Evolutionary conservation across 2,888 invertebrate genomes (phyloP), one percentile per base, ranked within the genome.

Genomic region (Drosophila rellima): DNA sequence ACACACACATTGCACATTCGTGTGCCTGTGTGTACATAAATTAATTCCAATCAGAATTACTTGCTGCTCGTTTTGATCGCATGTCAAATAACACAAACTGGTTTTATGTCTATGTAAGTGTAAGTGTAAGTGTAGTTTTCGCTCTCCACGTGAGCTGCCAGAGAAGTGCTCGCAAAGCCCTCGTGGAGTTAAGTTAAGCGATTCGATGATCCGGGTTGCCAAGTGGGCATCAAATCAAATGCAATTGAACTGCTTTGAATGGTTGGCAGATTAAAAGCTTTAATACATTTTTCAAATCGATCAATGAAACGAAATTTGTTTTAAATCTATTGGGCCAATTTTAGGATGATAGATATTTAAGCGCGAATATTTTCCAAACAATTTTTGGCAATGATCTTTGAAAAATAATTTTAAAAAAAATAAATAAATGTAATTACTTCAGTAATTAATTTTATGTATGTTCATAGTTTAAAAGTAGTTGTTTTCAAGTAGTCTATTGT

Each of bases 71-170:
- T 69, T 79, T 70, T 74, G 82, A 80, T 79, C 72, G 82, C 80
- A 66, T 68, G 86, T 80, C 82, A 72, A 79, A 82, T 85, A 82
- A 82, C 76, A 85, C 74, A 80, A 88, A 86, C 88, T 68, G 83
- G 83, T 83, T 88, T 82, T 29, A 23, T 50, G 57, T 64, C n/a
- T n/a, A 52, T 50, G 57, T 52, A 37, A 63, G 29, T 26, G 52
- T 50, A 23, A n/a, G 47, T 50, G 57, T 52, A 37, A 63, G 29
- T 26, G 52, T 50, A 23, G 33, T 50, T 66, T 54, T 44, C 37
- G 57, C 60, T 59, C 69, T 65, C 59, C 74, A 70, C 74, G 74
- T 78, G 78, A 65, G 59, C 15, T 51, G 37, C 42, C 42, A 47
- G 50, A 40, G 10, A 39, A 63, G 57, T 33, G 45, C 15, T 35